Evolutionary conservation across 53 echinoderm and acorn worm species (phyloP).

Genomic region (Apostichopus leukothele): DNA sequence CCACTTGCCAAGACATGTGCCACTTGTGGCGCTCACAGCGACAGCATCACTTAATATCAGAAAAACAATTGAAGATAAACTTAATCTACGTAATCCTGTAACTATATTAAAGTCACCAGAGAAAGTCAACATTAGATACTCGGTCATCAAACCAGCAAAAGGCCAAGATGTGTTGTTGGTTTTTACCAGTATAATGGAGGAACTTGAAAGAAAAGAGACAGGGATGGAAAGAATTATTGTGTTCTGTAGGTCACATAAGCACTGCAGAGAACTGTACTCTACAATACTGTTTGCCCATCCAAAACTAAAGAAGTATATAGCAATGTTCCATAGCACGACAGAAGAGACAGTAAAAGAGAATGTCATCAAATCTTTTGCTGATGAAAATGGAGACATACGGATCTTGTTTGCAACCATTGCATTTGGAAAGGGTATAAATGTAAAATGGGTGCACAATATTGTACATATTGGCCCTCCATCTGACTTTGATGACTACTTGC

Average conservation of each 20-base stretch:
- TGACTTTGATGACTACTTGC: conserved; percentile 38
- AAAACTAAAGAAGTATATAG: conserved; percentile 1
- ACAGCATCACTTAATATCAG: conserved; percentile 24
- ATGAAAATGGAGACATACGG: not conserved
- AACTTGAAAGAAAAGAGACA: not conserved
- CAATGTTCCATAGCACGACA: conserved; percentile 51
- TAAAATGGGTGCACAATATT: conserved; percentile 5
- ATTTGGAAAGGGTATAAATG: conserved; percentile 19
- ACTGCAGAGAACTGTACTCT: conserved; percentile 42
- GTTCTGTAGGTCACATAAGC: conserved; percentile 54
- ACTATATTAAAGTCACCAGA: no score
- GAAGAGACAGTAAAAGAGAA: not conserved
- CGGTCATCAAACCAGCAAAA: no score
- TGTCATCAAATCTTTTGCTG: not conserved
- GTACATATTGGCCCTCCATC: conserved; percentile 15
- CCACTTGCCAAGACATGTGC: conserved; percentile 6
- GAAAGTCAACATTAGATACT: not conserved
- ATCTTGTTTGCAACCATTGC: conserved; percentile 33
- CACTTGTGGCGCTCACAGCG: conserved; percentile 46
- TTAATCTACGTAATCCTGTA: no score
- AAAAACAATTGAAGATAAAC: no score
- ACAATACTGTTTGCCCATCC: conserved; percentile 10
- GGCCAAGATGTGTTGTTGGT: no score
- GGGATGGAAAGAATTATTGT: conserved; percentile 31
- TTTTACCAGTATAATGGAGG: no score